A percentile compares a stretch with the other conserved stretches of the same genome.
These are phyloP conservation scores for Papilio protenor DNA, from an alignment of 2,888 invertebrate species.

Conservation along the genomic window DNA sequence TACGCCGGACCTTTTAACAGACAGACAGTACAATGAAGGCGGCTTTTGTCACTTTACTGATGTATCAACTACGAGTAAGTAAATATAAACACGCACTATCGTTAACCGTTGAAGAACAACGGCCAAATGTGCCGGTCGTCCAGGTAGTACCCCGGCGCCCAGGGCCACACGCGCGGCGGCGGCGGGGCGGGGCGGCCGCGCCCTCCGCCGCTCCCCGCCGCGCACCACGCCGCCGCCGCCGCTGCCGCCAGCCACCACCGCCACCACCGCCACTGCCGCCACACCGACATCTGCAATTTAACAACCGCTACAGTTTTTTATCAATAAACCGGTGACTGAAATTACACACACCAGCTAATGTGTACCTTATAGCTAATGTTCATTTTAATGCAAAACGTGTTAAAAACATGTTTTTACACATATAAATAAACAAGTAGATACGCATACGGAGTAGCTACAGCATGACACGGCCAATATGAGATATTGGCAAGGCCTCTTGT, in stretches of 20 bases:
- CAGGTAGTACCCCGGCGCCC: constrained; percentile 63
- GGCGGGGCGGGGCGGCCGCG: constrained; percentile 31
- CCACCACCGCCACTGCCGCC: background rate
- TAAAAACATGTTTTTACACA: background rate
- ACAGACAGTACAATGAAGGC: no score
- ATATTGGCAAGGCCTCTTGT: background rate
- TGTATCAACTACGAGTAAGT: no score
- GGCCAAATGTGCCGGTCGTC: constrained; percentile 57
- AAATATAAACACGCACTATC: background rate
- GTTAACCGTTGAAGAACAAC: constrained; percentile 57
- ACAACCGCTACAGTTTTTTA: background rate
- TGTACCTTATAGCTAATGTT: background rate
- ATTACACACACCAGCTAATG: background rate
- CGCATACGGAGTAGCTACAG: background rate
- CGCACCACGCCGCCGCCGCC: background rate
- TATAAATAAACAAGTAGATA: background rate
- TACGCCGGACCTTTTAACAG: no score
- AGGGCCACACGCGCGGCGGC: constrained; percentile 61
- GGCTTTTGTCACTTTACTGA: background rate
- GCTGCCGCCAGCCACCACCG: background rate
- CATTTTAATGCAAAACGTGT: background rate
- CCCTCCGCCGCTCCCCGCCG: background rate
- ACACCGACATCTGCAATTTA: background rate
- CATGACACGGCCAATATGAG: background rate
- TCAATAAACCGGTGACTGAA: background rate